Conservation (phyloP, 2,113 vertebrate species). For the Seriola quinqueradiata region DNA sequence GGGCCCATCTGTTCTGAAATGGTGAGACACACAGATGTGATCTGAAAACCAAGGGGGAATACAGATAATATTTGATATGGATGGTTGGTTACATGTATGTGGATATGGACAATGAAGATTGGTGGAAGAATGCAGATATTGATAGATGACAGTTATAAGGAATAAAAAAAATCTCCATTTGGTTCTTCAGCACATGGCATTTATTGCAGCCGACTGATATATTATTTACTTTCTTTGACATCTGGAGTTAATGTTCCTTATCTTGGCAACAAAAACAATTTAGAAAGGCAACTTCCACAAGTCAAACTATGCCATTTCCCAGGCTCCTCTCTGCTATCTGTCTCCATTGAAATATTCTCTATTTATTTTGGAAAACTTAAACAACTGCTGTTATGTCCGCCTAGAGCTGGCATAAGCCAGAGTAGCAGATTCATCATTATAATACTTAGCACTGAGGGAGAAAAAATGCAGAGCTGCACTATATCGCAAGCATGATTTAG, state of each 20-base stretch:
- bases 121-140: conserved; percentile 65
- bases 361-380: conserved; percentile 89
- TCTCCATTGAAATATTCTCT: conserved; percentile 86
- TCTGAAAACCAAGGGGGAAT: conserved; percentile 57
- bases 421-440: conserved; percentile 85
- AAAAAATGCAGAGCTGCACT: conserved; percentile 75
- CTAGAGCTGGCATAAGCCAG: conserved; percentile 81
- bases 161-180: conserved; percentile 81
- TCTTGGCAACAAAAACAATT: conserved; percentile 89
- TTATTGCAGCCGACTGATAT: conserved; percentile 79
- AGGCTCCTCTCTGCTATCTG: conserved; percentile 86
- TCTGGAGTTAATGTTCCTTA: conserved; percentile 89
- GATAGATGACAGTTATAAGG: conserved; percentile 73
- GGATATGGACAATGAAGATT: conserved; percentile 53
- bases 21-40: conserved; percentile 66
- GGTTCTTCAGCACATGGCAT: conserved; percentile 79
- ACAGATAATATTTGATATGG: conserved; percentile 67
- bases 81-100: conserved; percentile 58
- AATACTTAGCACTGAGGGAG: conserved; percentile 82
- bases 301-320: conserved; percentile 87
- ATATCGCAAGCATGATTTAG: conserved; percentile 77
- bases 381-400: conserved; percentile 87
- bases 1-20: conserved; percentile 72
- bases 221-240: conserved; percentile 87
- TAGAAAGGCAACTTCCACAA: conserved; percentile 89